phyloP scores from a whole-genome alignment of 2,797 vertebrate genomes.

The Moxostoma hubbsi region DNA sequence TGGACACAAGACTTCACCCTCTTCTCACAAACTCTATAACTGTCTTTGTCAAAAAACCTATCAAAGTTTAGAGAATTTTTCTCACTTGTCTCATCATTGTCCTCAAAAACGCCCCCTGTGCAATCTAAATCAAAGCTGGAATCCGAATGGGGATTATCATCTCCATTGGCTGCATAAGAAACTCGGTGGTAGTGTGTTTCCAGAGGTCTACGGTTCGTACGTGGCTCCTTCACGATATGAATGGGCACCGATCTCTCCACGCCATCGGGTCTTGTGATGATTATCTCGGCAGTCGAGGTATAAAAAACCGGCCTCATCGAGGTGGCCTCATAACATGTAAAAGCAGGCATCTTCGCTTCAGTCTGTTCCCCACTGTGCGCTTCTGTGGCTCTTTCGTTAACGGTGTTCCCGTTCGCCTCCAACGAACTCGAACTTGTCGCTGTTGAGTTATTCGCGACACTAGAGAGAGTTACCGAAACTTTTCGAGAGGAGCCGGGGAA shows the following conservation, averaged over 20 bases:
- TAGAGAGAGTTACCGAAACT: conserved; percentile 77
- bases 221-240: conserved; percentile 69
- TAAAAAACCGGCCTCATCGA: conserved; percentile 79
- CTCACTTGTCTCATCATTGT: conserved; percentile 57
- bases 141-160: conserved; percentile 34
- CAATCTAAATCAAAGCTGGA: conserved; percentile 56
- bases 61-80: conserved; percentile 49
- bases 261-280: conserved; percentile 77
- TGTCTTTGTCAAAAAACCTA: conserved; percentile 38
- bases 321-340: conserved; percentile 85
- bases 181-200: background rate
- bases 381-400: conserved; percentile 47
- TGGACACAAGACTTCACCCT: conserved; percentile 12
- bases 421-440: conserved; percentile 44
- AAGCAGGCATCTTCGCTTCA: conserved; percentile 85
- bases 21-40: conserved; percentile 41
- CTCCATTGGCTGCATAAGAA: conserved; percentile 53
- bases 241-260: conserved; percentile 77
- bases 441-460: conserved; percentile 50
- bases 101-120: conserved; percentile 54
- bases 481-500: conserved; percentile 84
- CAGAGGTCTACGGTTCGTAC: conserved; percentile 52
- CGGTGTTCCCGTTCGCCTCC: conserved; percentile 27
- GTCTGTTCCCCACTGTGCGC: conserved; percentile 52
- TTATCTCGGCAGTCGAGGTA: conserved; percentile 84